These are phyloP conservation scores for Anorthoa munda DNA, from an alignment of 2,888 invertebrate genomes.

Conservation along the genomic window DNA sequence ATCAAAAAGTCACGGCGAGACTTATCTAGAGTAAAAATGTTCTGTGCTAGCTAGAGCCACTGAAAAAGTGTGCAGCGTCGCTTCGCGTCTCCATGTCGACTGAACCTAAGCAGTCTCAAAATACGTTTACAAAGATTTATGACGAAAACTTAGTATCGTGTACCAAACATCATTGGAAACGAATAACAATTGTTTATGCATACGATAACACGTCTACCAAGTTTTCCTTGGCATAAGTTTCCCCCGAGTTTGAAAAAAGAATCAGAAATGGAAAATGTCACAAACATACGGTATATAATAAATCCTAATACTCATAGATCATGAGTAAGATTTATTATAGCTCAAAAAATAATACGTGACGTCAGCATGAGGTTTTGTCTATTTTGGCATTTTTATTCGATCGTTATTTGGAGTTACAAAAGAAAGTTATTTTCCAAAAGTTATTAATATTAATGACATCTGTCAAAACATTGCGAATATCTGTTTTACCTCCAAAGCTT, in stretches of 20 bases:
- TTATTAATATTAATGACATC: not conserved
- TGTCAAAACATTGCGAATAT: conserved; percentile 4
- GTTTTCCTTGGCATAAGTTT: not conserved
- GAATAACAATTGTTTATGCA: conserved; percentile 32
- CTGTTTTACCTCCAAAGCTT: not conserved
- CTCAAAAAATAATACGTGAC: no score
- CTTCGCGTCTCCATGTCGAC: no score
- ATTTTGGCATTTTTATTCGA: no score
- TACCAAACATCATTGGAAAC: conserved; percentile 3
- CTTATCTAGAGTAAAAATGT: no score
- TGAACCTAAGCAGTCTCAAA: no score
- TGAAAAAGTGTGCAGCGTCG: no score
- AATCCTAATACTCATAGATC: not conserved
- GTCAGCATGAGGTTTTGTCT: no score
- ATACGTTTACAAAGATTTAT: conserved; percentile 33
- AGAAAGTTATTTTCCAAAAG: not conserved
- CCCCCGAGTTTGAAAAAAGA: not conserved
- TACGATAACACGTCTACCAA: conserved; percentile 11
- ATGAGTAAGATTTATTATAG: not conserved
- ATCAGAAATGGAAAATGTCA: not conserved
- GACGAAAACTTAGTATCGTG: conserved; percentile 21
- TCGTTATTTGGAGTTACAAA: not conserved
- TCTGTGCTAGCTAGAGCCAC: no score
- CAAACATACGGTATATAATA: not conserved
- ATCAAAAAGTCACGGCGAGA: no score